phyloP scores from a whole-genome alignment of 2,113 vertebrate genomes.

The Mustelus asterias region DNA sequence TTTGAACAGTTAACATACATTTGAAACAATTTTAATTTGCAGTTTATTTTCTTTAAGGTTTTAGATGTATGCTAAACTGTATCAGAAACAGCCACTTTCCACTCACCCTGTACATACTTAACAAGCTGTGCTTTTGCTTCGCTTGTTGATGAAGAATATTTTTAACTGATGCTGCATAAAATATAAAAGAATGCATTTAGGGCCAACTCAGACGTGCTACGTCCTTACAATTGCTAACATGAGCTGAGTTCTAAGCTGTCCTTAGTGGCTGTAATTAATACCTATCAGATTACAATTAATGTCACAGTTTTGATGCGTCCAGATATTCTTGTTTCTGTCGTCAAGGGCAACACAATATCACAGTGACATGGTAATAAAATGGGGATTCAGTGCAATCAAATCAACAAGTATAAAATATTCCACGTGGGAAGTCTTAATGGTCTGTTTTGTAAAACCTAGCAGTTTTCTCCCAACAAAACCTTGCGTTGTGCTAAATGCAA shows the following conservation, averaged over 20 bases:
- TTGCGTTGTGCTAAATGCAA: conserved; percentile 33
- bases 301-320: neutral
- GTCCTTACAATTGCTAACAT: neutral
- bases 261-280: neutral
- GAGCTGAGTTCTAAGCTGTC: neutral
- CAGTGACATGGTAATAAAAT: conserved; percentile 23
- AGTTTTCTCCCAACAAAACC: conserved; percentile 32
- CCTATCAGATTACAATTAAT: conserved; percentile 28
- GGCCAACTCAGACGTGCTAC: neutral
- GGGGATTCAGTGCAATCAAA: neutral
- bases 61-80: neutral
- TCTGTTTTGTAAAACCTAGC: conserved; percentile 27
- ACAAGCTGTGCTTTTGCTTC: neutral
- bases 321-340: neutral
- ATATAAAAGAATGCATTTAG: neutral
- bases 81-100: neutral
- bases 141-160: neutral
- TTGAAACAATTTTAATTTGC: conserved; percentile 1
- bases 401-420: conserved; percentile 32
- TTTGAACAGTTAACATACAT: neutral
- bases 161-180: neutral
- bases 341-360: neutral
- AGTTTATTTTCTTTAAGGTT: neutral
- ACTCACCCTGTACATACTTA: neutral
- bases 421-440: conserved; percentile 33